Evolutionary conservation across 2,888 invertebrate genomes (phyloP), one percentile per base, ranked within the genome.

Genomic region (Cartodere bifasciata): DNA sequence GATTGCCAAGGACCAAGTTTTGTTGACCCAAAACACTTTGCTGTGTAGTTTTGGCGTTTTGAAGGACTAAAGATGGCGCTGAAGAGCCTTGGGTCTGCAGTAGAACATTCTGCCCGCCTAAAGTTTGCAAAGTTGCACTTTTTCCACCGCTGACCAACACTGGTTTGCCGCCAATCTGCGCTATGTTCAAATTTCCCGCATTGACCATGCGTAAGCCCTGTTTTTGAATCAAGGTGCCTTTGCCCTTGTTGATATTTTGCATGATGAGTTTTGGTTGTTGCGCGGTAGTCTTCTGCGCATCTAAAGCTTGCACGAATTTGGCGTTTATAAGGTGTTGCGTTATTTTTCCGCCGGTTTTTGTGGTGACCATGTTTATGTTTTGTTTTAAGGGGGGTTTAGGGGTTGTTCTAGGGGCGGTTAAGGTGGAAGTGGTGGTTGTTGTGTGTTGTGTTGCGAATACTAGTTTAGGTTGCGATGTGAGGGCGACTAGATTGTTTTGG

Each of bases 161-260:
- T 14, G 68, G 69, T 48, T 71, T 70, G 4, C 70, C 70, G 26
- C 64, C 65, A 16, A 70, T 58, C 33, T 68, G 66, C 2, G 69
- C 63, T 32, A 70, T 50, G 46, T 69, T 66, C 27, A 65, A 44
- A 36, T 60, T 60, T 10, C 63, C 53, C 2, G 67, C 58, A 43
- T 64, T 66, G 11, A 66, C 61, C 62, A 70, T 67, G 9, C 70
- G 55, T 17, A 53, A 41, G 4, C 55, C 45, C 1, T 48, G 43
- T 42, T 52, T 53, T n/a, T 45, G 39, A n/a, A 46, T 29, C 12
- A 46, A 28, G 16, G 46, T 41, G 26, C 42, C 44, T 39, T 53
- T 49, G 15, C 38, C 45, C 40, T 36, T 20, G 6, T 27, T 36
- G n/a, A 20, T 23, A 13, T 24, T 28, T 37, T 40, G 38, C 41